Conservation (phyloP, 2,113 vertebrate genomes). For the Microcebus jonahi region DNA sequence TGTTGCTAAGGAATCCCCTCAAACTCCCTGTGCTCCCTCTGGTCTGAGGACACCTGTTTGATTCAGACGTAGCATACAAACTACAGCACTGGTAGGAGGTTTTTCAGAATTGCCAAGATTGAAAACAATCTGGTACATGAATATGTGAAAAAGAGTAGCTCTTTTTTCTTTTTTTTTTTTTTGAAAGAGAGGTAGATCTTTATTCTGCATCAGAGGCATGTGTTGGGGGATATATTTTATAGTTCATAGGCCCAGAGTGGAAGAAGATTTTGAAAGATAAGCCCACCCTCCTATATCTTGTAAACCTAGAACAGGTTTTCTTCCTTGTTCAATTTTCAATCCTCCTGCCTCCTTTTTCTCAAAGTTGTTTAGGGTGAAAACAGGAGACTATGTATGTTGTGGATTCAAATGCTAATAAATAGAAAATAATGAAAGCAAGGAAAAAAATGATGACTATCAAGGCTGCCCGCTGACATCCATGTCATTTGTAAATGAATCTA, state of each 20-base stretch:
- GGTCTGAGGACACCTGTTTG: not conserved
- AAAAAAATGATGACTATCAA: not conserved
- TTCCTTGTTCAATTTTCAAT: not conserved
- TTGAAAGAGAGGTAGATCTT: not conserved
- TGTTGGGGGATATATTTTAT: not conserved
- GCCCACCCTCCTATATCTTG: not conserved
- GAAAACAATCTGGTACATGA: not conserved
- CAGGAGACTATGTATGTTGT: not conserved
- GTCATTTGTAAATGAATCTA: not conserved
- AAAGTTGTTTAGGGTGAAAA: not conserved
- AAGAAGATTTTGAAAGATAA: constrained; percentile 39
- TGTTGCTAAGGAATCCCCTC: not conserved
- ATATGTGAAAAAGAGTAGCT: not conserved
- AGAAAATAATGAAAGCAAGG: not conserved
- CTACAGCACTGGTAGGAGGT: not conserved
- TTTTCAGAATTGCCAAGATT: not conserved
- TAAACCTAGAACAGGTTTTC: not conserved
- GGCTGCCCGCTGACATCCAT: not conserved
- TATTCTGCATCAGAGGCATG: not conserved
- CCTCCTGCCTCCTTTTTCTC: not conserved
- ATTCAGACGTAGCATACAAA: not conserved
- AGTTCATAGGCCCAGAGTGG: not conserved
- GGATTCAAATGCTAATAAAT: not conserved
- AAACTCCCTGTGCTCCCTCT: not conserved
- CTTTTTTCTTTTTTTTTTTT: not conserved